phyloP scores from a whole-genome alignment of 2,797 vertebrate genomes.

The Artibeus jamaicensis region DNA sequence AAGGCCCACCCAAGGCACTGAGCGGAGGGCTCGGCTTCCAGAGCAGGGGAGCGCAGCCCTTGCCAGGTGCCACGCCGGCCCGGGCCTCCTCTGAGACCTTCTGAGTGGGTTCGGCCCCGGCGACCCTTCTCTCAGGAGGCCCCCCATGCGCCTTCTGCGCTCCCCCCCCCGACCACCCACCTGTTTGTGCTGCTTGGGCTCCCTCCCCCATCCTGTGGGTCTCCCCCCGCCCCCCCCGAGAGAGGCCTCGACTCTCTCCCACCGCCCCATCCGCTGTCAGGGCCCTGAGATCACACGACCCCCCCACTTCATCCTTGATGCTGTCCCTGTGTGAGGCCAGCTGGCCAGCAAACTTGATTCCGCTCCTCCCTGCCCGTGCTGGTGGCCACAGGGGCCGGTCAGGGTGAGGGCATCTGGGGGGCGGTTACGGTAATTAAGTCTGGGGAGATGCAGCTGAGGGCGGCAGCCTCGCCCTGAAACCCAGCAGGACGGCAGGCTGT shows the following conservation, averaged over 20 bases:
- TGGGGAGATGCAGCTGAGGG: rapidly evolving
- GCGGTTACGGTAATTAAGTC: rapidly evolving
- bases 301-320: rapidly evolving
- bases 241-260: rapidly evolving
- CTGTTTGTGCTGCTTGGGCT: background rate
- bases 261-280: rapidly evolving
- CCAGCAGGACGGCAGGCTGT: background rate
- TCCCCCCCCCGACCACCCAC: too few species aligned
- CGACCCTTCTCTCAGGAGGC: background rate
- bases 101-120: background rate
- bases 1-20: rapidly evolving
- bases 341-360: rapidly evolving
- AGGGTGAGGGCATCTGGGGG: background rate
- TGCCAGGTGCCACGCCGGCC: too few species aligned
- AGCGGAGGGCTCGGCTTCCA: background rate
- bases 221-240: too few species aligned
- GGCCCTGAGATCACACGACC: background rate
- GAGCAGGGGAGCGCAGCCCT: rapidly evolving
- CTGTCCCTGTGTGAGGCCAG: rapidly evolving
- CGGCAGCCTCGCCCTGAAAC: rapidly evolving
- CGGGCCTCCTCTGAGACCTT: background rate
- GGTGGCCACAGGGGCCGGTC: background rate
- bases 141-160: background rate
- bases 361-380: rapidly evolving
- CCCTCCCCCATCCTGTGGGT: background rate